Percentiles rank a stretch among this genome's conserved stretches.
phyloP scores from a whole-genome alignment of 2,888 invertebrate species.

The Digitonthophagus gazella region DNA sequence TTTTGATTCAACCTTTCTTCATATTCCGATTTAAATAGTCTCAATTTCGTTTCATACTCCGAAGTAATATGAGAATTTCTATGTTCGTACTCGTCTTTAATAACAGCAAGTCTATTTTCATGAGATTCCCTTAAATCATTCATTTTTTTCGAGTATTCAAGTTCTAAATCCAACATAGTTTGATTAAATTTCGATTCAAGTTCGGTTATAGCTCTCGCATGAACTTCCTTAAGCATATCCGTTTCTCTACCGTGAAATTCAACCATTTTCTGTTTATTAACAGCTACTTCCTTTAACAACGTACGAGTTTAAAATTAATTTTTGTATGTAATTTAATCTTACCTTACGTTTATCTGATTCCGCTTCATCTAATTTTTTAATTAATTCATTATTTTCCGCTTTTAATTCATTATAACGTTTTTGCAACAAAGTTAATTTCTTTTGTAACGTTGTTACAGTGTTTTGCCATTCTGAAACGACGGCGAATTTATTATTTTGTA shows the following conservation, averaged over 20 bases:
- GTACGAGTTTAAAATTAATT: not conserved
- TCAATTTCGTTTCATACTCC: slow-evolving; percentile 24
- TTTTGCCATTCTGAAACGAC: slow-evolving; percentile 32
- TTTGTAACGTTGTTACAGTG: slow-evolving; percentile 28
- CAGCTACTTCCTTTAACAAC: not conserved
- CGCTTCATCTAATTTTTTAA: slow-evolving; percentile 30
- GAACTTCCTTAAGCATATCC: slow-evolving; percentile 30
- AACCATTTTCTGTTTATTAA: slow-evolving; percentile 27
- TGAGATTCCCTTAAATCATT: slow-evolving; percentile 24
- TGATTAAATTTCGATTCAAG: slow-evolving; percentile 28
- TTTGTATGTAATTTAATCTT: not conserved
- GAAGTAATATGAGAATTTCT: slow-evolving; percentile 12
- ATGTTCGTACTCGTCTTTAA: slow-evolving; percentile 24
- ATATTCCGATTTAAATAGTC: slow-evolving; percentile 20
- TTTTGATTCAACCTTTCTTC: slow-evolving; percentile 26
- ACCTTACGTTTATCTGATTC: slow-evolving; percentile 26
- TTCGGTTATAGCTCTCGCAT: slow-evolving; percentile 26
- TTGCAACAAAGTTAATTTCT: slow-evolving; percentile 28
- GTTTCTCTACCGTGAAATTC: slow-evolving; percentile 29
- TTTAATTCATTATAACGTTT: slow-evolving; percentile 27
- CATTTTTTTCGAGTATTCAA: slow-evolving; percentile 25
- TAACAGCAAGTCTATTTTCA: slow-evolving; percentile 23
- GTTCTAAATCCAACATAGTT: slow-evolving; percentile 24
- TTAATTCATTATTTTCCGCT: slow-evolving; percentile 24
- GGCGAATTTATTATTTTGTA: slow-evolving; percentile 30